A percentile compares a stretch with the other conserved stretches of the same genome.
phyloP scores from a whole-genome alignment of 2,888 invertebrate species.

The Trissolcus japonicus region DNA sequence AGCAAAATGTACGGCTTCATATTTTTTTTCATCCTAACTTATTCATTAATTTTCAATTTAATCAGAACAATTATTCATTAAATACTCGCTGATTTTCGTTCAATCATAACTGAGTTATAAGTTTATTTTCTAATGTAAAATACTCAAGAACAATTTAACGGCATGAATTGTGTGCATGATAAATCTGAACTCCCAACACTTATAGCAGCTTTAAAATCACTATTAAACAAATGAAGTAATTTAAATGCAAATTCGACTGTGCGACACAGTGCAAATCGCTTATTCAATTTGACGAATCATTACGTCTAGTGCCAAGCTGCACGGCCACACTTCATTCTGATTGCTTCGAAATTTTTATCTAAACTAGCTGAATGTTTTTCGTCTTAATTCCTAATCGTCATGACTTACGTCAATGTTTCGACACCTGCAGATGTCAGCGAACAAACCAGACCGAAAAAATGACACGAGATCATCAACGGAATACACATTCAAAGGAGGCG shows the following conservation, averaged over 20 bases:
- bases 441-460: conserved; percentile 16
- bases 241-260: neutral
- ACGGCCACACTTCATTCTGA: neutral
- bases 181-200: too few relatives aligned
- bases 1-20: too few relatives aligned
- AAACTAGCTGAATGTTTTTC: neutral
- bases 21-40: too few relatives aligned
- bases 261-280: conserved; percentile 4
- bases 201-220: too few relatives aligned
- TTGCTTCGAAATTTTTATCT: neutral
- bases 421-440: conserved; percentile 34
- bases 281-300: neutral
- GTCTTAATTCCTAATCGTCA: neutral
- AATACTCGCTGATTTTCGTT: too few relatives aligned
- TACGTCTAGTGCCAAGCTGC: too few relatives aligned
- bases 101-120: too few relatives aligned
- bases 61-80: too few relatives aligned
- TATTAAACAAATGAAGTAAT: conserved; percentile 1
- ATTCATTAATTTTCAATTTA: too few relatives aligned
- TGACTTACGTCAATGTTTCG: neutral
- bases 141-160: too few relatives aligned
- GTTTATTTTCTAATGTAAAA: too few relatives aligned
- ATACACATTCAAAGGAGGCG: conserved; percentile 24
- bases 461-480: conserved; percentile 14
- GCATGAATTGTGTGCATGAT: too few relatives aligned